Percentiles rank a stretch among this genome's conserved stretches.
phyloP scores from a whole-genome alignment of 1,140 invertebrate genomes.

The Macrobrachium rosenbergii region DNA sequence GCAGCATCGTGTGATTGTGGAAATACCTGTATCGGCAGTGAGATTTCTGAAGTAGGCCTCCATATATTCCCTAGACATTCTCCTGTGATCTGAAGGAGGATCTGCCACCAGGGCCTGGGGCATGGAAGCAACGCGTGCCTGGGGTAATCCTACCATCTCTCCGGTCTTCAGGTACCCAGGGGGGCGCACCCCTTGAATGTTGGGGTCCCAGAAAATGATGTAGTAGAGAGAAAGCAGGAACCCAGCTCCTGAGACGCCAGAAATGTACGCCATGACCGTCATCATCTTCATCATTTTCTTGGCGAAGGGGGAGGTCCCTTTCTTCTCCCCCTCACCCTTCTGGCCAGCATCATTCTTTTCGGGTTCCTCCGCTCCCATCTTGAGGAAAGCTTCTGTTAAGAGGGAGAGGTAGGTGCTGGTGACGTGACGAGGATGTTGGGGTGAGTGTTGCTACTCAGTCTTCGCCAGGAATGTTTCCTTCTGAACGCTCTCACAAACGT shows the following conservation, averaged over 20 bases:
- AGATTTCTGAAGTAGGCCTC: constrained; percentile 37
- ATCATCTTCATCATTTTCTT: constrained; percentile 90
- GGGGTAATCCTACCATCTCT: constrained; percentile 18
- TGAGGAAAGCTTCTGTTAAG: not conserved
- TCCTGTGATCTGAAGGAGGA: constrained; percentile 18
- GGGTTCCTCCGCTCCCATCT: not conserved
- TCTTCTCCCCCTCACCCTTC: not conserved
- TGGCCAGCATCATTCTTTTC: not conserved
- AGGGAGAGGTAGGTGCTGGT: not conserved
- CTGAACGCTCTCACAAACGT: no score
- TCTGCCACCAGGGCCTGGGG: constrained; percentile 7
- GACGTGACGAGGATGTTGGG: not conserved
- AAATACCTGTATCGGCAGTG: constrained; percentile 22
- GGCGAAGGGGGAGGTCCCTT: constrained; percentile 80
- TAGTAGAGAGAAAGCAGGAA: constrained; percentile 96
- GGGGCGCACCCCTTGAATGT: constrained; percentile 66
- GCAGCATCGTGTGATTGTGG: not conserved
- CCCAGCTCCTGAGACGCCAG: constrained; percentile 93
- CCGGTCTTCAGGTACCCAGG: constrained; percentile 46
- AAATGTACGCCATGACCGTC: constrained; percentile 94
- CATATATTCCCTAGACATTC: constrained; percentile 54
- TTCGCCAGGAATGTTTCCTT: no score
- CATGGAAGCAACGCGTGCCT: not conserved
- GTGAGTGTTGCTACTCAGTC: no score
- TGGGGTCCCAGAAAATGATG: constrained; percentile 94